Base-by-base conservation (phyloP, 2,113 vertebrate species). In the Mohoua ochrocephala region DNA sequence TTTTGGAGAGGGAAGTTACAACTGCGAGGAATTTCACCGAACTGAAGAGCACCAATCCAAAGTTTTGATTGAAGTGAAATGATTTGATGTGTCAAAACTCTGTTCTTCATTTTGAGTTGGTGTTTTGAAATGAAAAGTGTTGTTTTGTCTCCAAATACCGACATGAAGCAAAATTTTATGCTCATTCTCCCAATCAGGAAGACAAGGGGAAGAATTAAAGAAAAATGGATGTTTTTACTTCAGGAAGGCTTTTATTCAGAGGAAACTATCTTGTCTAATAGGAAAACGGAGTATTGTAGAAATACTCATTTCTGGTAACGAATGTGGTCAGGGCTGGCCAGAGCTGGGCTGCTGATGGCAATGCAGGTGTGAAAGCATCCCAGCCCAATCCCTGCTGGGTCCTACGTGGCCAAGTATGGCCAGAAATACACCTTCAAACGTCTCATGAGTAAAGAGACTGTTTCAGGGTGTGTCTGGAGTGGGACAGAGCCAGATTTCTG, bases 121-220 rank as follows among this genome's bases (percentile, higher is more conserved):
- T 96, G 88, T 97, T 96, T 96, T 95, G 95, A 96, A 97, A 84
- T 94, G 95, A 91, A 89, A 95, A 95, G 61, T 87, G 95, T 96
- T 96, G 86, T 94, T 97, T 95, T 95, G 83, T 94, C 95, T 96
- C 85, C 68, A 90, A 95, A 92, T 95, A 94, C 63, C 10, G 7
- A 57, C 28, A n/a, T 52, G 49, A 95, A 96, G 84, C 1, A 8
- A 89, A 91, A 75, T 94, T 89, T 89, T 92, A 85, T n/a, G 28
- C 69, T 93, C 87, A 44, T 44, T 94, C 83, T 78, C 47, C 84
- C 53, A 49, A 2, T 95, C 53, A 53, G 77, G 42, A 85, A 95
- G 91, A 84, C 52, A 57, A 71, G 42, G 4, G 5, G 7, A 3
- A 2, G 3, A 6, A 37, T 63, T 56, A 44, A 49, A 50, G 30